phyloP scores from a whole-genome alignment of 2,797 vertebrate genomes.

The Rhinoraja longicauda region DNA sequence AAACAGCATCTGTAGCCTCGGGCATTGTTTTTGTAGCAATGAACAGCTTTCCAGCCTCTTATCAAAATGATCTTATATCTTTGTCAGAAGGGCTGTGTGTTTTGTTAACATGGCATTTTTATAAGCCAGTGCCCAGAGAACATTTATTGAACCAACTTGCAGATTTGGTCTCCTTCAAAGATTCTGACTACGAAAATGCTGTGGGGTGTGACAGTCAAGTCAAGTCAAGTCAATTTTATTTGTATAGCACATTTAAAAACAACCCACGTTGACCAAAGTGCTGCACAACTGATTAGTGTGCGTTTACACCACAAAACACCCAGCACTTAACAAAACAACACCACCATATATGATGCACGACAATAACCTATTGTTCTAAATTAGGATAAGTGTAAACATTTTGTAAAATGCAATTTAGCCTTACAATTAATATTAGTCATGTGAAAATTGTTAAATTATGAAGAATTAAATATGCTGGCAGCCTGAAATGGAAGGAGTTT shows the following conservation, averaged over 20 bases:
- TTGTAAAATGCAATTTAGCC: background rate
- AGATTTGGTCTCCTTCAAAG: slow-evolving; percentile 49
- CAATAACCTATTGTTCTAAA: background rate
- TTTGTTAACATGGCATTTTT: slow-evolving; percentile 53
- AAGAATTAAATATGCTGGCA: background rate
- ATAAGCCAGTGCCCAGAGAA: slow-evolving; percentile 52
- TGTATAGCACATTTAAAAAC: too few species aligned
- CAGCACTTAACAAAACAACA: background rate
- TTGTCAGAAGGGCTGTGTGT: slow-evolving; percentile 49
- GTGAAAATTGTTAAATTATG: background rate
- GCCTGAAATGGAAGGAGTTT: background rate
- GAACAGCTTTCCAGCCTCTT: too few species aligned
- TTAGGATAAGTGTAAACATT: background rate
- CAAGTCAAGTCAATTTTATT: too few species aligned
- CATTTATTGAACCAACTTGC: slow-evolving; percentile 56
- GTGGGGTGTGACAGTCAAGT: background rate
- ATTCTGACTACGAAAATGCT: background rate
- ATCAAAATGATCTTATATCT: slow-evolving; percentile 41
- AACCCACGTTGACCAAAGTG: too few species aligned
- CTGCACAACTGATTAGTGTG: too few species aligned
- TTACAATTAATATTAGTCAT: background rate
- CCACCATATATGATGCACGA: background rate
- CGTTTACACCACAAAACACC: background rate
- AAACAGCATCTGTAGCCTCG: background rate
- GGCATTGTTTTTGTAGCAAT: background rate